Conservation (phyloP, 2,797 vertebrate genomes). For the Propithecus perrieri region DNA sequence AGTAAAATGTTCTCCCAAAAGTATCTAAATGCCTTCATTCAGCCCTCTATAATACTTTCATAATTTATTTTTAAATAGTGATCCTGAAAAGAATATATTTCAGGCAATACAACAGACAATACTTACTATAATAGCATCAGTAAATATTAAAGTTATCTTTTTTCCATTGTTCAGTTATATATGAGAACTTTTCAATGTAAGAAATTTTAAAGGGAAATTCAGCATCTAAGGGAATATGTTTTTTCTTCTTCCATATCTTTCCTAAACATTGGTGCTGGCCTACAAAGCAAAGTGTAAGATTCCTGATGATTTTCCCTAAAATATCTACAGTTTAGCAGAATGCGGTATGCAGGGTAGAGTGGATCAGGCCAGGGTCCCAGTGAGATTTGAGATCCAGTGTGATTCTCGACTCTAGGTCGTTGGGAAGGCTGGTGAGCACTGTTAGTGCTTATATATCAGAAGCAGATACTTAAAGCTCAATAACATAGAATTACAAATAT, state of each 20-base stretch:
- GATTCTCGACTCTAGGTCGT: neutral
- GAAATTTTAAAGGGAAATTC: neutral
- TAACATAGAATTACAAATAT: neutral
- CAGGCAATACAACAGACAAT: neutral
- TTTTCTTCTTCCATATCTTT: neutral
- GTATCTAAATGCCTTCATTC: neutral
- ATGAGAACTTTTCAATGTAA: neutral
- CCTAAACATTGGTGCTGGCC: neutral
- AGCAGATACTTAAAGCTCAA: neutral
- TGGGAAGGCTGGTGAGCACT: neutral
- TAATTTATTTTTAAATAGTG: slow-evolving; percentile 16
- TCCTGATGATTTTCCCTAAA: neutral
- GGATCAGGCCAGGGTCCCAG: neutral
- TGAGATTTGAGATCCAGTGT: neutral
- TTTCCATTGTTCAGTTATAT: neutral
- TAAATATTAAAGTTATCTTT: neutral
- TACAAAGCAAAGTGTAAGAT: neutral
- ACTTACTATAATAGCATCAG: neutral
- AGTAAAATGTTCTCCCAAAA: neutral
- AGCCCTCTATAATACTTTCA: neutral
- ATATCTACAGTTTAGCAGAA: neutral
- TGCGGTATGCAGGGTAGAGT: neutral
- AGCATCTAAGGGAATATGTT: neutral
- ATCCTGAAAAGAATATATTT: neutral
- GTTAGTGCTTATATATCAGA: neutral